Percentiles rank a stretch among this genome's conserved stretches.
phyloP scores from a whole-genome alignment of 2,797 vertebrate species.

The Liparis tanakae region DNA sequence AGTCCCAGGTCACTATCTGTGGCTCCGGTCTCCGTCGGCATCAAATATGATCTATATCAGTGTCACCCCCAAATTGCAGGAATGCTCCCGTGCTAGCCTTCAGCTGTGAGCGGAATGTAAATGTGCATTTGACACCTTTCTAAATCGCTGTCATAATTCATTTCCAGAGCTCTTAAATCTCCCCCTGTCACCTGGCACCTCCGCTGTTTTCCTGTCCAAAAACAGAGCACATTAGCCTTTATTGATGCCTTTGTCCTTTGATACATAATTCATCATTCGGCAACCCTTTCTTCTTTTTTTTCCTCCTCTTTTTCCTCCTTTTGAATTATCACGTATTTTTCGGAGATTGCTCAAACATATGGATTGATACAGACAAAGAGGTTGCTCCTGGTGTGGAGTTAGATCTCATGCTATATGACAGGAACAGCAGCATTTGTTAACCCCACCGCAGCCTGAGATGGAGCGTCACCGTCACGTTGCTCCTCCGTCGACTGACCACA shows the following conservation, averaged over 20 bases:
- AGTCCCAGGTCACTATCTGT: slow-evolving; percentile 68
- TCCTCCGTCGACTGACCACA: slow-evolving; percentile 13
- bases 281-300: neutral
- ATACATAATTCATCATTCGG: slow-evolving; percentile 81
- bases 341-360: slow-evolving; percentile 62
- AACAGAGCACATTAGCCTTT: slow-evolving; percentile 78
- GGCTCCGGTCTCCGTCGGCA: slow-evolving; percentile 59
- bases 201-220: slow-evolving; percentile 76
- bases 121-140: slow-evolving; percentile 79
- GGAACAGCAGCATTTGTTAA: slow-evolving; percentile 45
- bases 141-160: slow-evolving; percentile 84
- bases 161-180: slow-evolving; percentile 82
- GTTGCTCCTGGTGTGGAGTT: slow-evolving; percentile 46
- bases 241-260: slow-evolving; percentile 80
- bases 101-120: slow-evolving; percentile 78
- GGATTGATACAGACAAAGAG: slow-evolving; percentile 62
- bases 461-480: slow-evolving; percentile 6
- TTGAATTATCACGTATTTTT: slow-evolving; percentile 53
- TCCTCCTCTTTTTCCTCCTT: slow-evolving; percentile 35
- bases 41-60: slow-evolving; percentile 76
- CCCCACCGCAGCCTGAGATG: neutral
- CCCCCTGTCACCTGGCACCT: slow-evolving; percentile 70
- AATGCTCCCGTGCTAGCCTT: slow-evolving; percentile 66
- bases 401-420: slow-evolving; percentile 64
- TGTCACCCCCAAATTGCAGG: slow-evolving; percentile 76